Evolutionary conservation across 2,113 vertebrate genomes (phyloP).

Genomic region (Plectropomus leopardus): DNA sequence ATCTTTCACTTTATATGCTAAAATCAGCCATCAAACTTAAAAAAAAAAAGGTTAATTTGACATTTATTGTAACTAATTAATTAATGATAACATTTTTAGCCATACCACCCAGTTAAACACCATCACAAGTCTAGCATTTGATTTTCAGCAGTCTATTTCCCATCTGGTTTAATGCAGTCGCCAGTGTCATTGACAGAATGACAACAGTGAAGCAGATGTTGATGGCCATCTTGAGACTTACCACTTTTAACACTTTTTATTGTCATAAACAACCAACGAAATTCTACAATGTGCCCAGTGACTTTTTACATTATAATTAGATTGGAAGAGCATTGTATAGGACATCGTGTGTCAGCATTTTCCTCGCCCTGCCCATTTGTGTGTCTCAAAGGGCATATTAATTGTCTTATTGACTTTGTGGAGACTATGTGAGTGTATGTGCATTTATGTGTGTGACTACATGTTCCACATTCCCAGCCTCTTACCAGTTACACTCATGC

Average conservation of each 20-base stretch:
- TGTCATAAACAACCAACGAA: conserved; percentile 30
- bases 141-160: conserved; percentile 15
- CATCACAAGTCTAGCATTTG: neutral
- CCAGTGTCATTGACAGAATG: conserved; percentile 40
- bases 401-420: conserved; percentile 71
- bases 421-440: neutral
- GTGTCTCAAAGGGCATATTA: conserved; percentile 65
- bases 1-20: no score
- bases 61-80: no score
- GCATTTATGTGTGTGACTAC: neutral
- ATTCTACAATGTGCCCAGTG: conserved; percentile 47
- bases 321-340: conserved; percentile 43
- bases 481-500: conserved; percentile 2
- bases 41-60: no score
- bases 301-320: conserved; percentile 68
- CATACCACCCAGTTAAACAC: neutral
- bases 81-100: no score
- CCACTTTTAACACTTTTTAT: conserved; percentile 33
- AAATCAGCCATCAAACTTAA: no score
- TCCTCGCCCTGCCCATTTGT: conserved; percentile 36
- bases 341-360: conserved; percentile 64
- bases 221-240: conserved; percentile 24
- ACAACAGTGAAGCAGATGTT: conserved; percentile 19
- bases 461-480: conserved; percentile 36
- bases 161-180: neutral